Conservation (phyloP, 2,797 vertebrate genomes). For the Syngnathus acus region DNA sequence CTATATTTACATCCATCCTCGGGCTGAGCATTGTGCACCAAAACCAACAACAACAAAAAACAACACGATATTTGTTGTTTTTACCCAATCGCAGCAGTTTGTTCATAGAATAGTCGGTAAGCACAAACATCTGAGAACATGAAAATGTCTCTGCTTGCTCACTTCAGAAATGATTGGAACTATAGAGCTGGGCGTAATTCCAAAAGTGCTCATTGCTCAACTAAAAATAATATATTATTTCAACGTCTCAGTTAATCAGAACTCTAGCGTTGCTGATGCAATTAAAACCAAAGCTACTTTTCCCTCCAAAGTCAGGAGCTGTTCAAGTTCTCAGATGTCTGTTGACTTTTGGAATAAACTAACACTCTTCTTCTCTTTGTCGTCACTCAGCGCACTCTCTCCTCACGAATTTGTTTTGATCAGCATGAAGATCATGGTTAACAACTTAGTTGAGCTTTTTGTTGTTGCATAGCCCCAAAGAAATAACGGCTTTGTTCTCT, state of each 20-base stretch:
- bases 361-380: background rate
- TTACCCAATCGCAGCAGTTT: slow-evolving; percentile 18
- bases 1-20: too few relatives aligned
- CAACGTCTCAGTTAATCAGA: background rate
- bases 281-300: background rate
- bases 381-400: background rate
- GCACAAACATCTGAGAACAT: slow-evolving; percentile 4
- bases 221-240: too few relatives aligned
- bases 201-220: background rate
- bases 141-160: background rate
- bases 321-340: background rate
- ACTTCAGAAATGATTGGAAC: background rate
- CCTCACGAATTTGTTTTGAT: background rate
- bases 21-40: too few relatives aligned
- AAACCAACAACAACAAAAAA: background rate
- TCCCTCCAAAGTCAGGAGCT: background rate
- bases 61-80: slow-evolving; percentile 16
- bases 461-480: background rate
- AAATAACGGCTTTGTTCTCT: background rate
- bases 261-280: too few relatives aligned
- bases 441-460: background rate
- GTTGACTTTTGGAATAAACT: background rate
- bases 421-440: background rate
- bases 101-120: slow-evolving; percentile 13
- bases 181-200: background rate